phyloP scores from a whole-genome alignment of 2,888 invertebrate genomes.

The Macropis europaea region DNA sequence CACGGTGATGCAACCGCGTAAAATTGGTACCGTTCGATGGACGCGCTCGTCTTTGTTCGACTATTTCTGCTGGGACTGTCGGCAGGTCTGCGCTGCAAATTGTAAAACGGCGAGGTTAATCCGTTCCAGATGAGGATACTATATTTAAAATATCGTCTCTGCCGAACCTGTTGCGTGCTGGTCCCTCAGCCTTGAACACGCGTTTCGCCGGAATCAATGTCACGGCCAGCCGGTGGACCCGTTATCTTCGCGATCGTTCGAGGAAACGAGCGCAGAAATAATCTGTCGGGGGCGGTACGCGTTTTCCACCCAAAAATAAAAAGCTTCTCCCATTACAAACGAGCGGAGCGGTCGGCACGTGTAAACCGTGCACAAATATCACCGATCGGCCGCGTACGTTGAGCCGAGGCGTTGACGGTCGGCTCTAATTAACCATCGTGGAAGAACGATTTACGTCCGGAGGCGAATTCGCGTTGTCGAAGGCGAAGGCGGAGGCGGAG shows the following conservation, averaged over 20 bases:
- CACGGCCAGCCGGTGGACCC: background rate
- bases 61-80: slow-evolving; percentile 2
- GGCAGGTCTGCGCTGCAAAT: slow-evolving; percentile 27
- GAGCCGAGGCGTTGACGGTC: slow-evolving; percentile 9
- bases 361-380: background rate
- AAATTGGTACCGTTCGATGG: slow-evolving; percentile 47
- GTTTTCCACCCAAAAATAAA: slow-evolving; percentile 1
- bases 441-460: background rate
- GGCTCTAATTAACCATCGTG: slow-evolving; percentile 23
- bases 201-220: slow-evolving; percentile 37
- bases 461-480: background rate
- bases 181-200: background rate
- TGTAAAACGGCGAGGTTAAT: slow-evolving; percentile 18
- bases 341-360: background rate
- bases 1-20: slow-evolving; percentile 41
- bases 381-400: background rate
- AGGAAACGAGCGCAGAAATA: background rate
- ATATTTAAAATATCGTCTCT: slow-evolving; percentile 22
- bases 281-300: background rate
- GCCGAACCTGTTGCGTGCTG: background rate
- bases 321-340: background rate
- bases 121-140: slow-evolving; percentile 30
- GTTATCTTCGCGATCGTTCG: background rate
- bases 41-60: background rate
- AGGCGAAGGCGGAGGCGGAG: background rate